Base-by-base conservation (phyloP, 2,797 vertebrate species). In the Karalla daura region DNA sequence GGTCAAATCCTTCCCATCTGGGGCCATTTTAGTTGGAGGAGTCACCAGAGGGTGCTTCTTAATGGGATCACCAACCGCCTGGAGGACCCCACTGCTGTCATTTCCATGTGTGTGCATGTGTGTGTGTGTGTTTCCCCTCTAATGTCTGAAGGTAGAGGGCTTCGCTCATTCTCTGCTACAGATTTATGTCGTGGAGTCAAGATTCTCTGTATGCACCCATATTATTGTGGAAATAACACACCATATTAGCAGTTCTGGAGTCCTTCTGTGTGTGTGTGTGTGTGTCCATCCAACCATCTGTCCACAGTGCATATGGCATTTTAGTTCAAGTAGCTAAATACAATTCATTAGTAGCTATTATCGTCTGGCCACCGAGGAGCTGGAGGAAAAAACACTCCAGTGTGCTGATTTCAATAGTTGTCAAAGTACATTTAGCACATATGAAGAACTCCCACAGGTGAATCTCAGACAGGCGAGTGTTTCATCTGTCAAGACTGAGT, bases 31-130 rank as follows among this genome's bases (percentile, higher is more conserved):
- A 71, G 85, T 85, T 82, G 56, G 72, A 81, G 59, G 80, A 90
- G 72, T 88, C 79, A 86, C 86, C 75, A 63, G 76, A 83, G 87
- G 86, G 74, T 61, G 60, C 65, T 78, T 71, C 62, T 90, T 86
- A 90, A 91, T 88, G 84, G 76, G 79, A 85, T 88, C 86, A 86
- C 72, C 79, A 78, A 86, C 73, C 71, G 87, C 86, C 85, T 81
- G 59, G 49, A 86, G 86, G 73, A 82, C 50, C 52, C 56, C 28
- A 49, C 77, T 74, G 80, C 78, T 84, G 80, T 76, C 82, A 50
- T 45, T 63, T 65, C n/a, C n/a, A n/a, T n/a, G n/a, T n/a, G n/a
- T n/a, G n/a, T n/a, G n/a, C n/a, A n/a, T n/a, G n/a, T n/a, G n/a
- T n/a, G n/a, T n/a, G n/a, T n/a, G n/a, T n/a, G n/a, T 62, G 63